A percentile compares a stretch with the other conserved stretches of the same genome.
Evolutionary conservation across 2,113 vertebrate species (phyloP).

Genomic region (Cervus canadensis): DNA sequence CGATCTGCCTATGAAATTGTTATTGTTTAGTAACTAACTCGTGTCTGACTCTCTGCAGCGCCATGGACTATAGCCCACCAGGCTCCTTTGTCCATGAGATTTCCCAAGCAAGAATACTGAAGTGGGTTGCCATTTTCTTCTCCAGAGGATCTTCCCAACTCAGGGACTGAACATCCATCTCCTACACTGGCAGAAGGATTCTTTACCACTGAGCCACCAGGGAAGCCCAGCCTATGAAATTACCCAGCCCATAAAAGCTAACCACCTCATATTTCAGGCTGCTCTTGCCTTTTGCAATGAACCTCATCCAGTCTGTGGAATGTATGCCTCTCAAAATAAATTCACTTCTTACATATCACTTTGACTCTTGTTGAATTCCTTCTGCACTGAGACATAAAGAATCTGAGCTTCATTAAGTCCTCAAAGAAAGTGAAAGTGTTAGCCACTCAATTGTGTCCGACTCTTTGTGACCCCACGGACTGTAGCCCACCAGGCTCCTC

Average conservation of each 20-base stretch:
- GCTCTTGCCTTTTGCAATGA: neutral
- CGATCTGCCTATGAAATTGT: neutral
- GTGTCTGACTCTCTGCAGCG: neutral
- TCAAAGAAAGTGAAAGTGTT: neutral
- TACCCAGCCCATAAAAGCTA: neutral
- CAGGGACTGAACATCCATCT: neutral
- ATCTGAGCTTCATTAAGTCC: neutral
- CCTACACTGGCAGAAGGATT: neutral
- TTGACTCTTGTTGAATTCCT: neutral
- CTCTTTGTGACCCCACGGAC: neutral
- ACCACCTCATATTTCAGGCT: neutral
- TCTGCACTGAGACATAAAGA: neutral
- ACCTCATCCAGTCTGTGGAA: neutral
- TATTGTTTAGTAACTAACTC: neutral
- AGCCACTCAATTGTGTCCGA: neutral
- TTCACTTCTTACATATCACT: neutral
- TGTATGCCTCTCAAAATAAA: neutral
- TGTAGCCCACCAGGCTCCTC: neutral
- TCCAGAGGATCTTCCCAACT: neutral
- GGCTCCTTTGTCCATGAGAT: neutral
- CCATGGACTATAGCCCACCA: neutral
- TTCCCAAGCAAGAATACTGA: neutral
- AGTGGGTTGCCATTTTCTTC: neutral
- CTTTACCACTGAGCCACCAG: neutral
- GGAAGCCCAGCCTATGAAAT: neutral